These are phyloP conservation scores for Silurus aristotelis DNA, from an alignment of 2,797 vertebrate species.

Conservation along the genomic window DNA sequence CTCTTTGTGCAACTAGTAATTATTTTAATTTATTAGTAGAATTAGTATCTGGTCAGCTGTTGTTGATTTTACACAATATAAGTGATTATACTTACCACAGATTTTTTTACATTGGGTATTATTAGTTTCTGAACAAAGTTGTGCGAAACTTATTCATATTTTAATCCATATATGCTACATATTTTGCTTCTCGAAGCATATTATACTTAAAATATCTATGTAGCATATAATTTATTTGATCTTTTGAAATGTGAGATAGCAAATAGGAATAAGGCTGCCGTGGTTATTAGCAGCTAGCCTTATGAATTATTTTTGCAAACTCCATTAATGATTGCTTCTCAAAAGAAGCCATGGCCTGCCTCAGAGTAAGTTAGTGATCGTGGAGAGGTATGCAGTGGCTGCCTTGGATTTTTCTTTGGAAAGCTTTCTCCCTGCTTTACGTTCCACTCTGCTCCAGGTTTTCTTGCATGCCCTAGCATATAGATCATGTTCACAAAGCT, in stretches of 20 bases:
- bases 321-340: background rate
- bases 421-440: background rate
- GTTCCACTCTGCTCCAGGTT: background rate
- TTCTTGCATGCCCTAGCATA: background rate
- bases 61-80: background rate
- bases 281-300: background rate
- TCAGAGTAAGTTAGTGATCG: background rate
- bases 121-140: background rate
- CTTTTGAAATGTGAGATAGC: background rate
- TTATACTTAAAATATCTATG: background rate
- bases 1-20: background rate
- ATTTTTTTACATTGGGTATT: background rate
- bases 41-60: background rate
- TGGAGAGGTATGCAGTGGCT: background rate
- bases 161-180: too few species aligned
- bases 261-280: background rate
- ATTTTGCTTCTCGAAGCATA: background rate
- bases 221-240: background rate
- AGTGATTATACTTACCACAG: background rate
- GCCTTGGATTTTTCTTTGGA: background rate
- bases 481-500: conserved; percentile 9
- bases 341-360: background rate
- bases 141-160: background rate
- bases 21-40: background rate
- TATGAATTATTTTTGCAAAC: background rate